These are phyloP conservation scores for Nemapogon koenigi DNA, from an alignment of 2,888 invertebrate species.

Conservation along the genomic window DNA sequence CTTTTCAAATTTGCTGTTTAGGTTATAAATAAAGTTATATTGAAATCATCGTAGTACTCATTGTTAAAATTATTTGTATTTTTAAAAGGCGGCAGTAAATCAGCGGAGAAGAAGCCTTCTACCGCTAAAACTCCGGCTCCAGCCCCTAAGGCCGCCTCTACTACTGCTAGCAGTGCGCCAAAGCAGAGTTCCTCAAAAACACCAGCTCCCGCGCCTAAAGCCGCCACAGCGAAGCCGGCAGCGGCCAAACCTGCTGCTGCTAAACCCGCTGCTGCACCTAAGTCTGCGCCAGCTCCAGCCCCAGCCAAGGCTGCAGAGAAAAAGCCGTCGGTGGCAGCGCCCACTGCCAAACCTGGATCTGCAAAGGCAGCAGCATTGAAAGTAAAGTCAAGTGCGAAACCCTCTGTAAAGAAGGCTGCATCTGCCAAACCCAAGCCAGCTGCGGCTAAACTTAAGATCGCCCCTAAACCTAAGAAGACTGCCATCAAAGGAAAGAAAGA, in stretches of 20 bases:
- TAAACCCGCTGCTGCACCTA: conserved; percentile 36
- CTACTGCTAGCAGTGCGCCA: too few relatives aligned
- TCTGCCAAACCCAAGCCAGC: conserved; percentile 54
- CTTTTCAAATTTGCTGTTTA: too few relatives aligned
- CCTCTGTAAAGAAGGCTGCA: conserved; percentile 57
- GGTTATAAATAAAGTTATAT: too few relatives aligned
- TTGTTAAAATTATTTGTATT: not conserved
- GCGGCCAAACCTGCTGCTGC: conserved; percentile 43
- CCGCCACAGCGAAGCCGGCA: conserved; percentile 26
- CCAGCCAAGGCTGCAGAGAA: conserved; percentile 35
- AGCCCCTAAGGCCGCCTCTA: conserved; percentile 30
- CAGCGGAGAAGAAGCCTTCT: conserved; percentile 50
- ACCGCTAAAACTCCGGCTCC: conserved; percentile 53
- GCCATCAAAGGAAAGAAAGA: conserved; percentile 63
- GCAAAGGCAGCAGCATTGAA: conserved; percentile 58
- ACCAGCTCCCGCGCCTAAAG: conserved; percentile 27
- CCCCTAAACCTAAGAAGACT: conserved; percentile 62
- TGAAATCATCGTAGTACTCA: too few relatives aligned
- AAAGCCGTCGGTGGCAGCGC: conserved; percentile 29
- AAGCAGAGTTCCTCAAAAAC: conserved; percentile 46
- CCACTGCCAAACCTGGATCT: conserved; percentile 58
- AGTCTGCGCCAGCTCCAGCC: conserved; percentile 37
- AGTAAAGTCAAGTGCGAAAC: conserved; percentile 56
- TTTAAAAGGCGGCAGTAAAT: conserved; percentile 26
- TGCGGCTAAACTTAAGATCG: conserved; percentile 55